Base-by-base conservation (phyloP, 30 jellyfish, hydroid and myxozoan species). In the Nemopilema nomurai region DNA sequence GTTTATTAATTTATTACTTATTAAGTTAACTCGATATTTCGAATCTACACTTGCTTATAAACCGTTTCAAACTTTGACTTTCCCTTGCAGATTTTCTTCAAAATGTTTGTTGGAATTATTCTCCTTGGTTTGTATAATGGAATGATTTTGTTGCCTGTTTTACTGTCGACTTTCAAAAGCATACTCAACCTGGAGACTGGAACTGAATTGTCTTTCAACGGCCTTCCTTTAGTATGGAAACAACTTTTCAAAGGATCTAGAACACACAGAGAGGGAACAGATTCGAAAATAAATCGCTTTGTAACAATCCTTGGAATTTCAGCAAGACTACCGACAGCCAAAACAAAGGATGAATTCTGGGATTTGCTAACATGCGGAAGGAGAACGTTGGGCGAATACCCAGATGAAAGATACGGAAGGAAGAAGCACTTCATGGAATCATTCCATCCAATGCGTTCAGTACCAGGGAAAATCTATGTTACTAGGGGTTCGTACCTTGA, bases 21-120 rank as follows among this genome's bases (percentile, higher is more conserved):
- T n/a, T n/a, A n/a, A n/a, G n/a, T n/a, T n/a, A n/a, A n/a, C n/a
- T n/a, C n/a, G n/a, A n/a, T n/a, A n/a, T n/a, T n/a, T n/a, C n/a
- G n/a, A n/a, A n/a, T n/a, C n/a, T n/a, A n/a, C n/a, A n/a, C n/a
- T n/a, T n/a, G n/a, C n/a, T n/a, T n/a, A n/a, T n/a, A n/a, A n/a
- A n/a, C n/a, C n/a, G n/a, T n/a, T n/a, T n/a, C n/a, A n/a, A n/a
- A n/a, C n/a, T n/a, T n/a, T n/a, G n/a, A n/a, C n/a, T n/a, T n/a
- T n/a, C n/a, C n/a, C n/a, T n/a, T 32, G 9, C 82, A 68, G 81
- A 71, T 87, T 13, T 87, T 87, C 66, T 87, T 87, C 82, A 87
- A 87, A 64, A 87, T 87, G 96, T 71, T 87, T 32, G 27, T 87
- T 68, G 96, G 96, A 23, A 87, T 87, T 1, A 73, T 87, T 9